These are phyloP conservation scores for Beroe ovata DNA, from an alignment of 37 sponge, comb jelly and placozoan genomes.

Conservation along the genomic window DNA sequence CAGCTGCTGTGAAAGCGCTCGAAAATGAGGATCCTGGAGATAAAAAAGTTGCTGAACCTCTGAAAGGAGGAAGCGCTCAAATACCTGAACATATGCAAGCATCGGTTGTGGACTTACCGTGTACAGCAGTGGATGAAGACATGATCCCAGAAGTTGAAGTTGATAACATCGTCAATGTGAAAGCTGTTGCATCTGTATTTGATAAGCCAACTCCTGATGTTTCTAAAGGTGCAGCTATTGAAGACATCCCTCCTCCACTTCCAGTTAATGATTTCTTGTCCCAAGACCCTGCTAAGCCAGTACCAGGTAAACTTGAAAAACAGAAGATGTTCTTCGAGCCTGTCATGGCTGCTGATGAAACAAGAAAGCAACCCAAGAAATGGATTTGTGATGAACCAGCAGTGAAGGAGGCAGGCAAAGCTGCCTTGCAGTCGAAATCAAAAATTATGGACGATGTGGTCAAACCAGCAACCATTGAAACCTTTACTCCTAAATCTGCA, in stretches of 20 bases:
- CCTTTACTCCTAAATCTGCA: too few relatives aligned
- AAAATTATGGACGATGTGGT: neutral
- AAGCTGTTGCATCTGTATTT: neutral
- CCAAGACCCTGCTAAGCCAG: neutral
- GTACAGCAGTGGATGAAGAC: neutral
- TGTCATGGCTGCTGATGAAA: neutral
- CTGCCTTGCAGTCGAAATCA: neutral
- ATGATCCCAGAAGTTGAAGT: neutral
- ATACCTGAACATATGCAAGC: too few relatives aligned
- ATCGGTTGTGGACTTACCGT: too few relatives aligned
- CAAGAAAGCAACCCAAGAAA: neutral
- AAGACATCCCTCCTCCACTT: neutral
- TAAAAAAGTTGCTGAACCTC: too few relatives aligned
- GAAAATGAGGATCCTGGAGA: too few relatives aligned
- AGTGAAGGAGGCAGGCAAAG: neutral
- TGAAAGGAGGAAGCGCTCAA: too few relatives aligned
- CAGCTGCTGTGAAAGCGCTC: too few relatives aligned
- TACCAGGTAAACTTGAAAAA: neutral
- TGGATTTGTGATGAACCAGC: neutral
- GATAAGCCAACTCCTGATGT: neutral
- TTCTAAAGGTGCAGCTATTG: neutral
- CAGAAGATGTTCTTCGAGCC: neutral
- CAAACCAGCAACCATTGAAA: too few relatives aligned
- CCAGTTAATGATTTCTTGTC: neutral
- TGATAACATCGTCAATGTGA: neutral